Percentiles rank a stretch among this genome's conserved stretches.
Conservation (phyloP, 2,797 vertebrate species). For the Picus viridis region DNA sequence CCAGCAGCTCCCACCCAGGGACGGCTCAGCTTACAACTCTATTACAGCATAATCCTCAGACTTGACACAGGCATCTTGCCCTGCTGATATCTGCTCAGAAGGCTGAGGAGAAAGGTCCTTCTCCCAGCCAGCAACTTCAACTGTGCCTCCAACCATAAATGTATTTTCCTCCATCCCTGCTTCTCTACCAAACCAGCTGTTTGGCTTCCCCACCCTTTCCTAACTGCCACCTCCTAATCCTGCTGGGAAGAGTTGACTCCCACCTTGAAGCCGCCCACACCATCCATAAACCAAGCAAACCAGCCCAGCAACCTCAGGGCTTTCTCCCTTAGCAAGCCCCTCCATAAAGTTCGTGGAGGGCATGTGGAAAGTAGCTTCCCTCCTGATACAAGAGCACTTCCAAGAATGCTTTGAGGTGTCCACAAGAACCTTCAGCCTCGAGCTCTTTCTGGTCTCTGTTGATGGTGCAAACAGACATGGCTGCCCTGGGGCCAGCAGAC, state of each 20-base stretch:
- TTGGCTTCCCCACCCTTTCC: neutral
- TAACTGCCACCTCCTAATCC: neutral
- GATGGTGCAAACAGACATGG: neutral
- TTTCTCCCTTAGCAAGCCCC: neutral
- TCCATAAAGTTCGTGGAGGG: neutral
- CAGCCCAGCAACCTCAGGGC: neutral
- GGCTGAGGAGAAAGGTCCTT: neutral
- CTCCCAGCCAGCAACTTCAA: neutral
- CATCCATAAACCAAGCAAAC: neutral
- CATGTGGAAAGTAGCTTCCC: neutral
- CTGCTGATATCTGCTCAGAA: neutral
- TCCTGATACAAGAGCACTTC: neutral
- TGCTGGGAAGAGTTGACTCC: neutral
- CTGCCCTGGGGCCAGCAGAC: neutral
- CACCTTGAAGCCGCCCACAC: neutral
- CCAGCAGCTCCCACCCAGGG: neutral
- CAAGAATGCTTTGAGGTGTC: neutral
- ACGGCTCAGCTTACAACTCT: neutral
- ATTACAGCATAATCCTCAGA: neutral
- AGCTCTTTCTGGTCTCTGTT: neutral
- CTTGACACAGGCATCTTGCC: neutral
- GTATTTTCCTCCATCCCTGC: neutral
- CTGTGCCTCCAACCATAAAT: neutral
- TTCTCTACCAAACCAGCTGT: neutral
- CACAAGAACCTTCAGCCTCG: neutral